Evolutionary conservation across 1,140 invertebrate species (phyloP).

Genomic region (Drosophila ficusphila): DNA sequence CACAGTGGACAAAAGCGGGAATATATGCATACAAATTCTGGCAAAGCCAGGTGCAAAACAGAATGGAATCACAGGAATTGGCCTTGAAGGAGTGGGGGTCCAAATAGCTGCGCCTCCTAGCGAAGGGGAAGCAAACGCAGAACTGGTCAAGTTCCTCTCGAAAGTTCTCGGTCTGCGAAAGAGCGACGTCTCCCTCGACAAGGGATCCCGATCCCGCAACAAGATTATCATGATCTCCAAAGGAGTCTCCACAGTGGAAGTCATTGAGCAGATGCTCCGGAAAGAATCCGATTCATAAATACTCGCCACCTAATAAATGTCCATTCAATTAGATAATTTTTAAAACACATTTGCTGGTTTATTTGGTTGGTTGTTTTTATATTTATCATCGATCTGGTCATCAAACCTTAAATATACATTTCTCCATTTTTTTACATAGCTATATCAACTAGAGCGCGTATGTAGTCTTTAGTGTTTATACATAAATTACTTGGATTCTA

Average conservation of each 20-base stretch:
- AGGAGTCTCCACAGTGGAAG: constrained; percentile 63
- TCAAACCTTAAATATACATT: constrained; percentile 59
- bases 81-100: constrained; percentile 84
- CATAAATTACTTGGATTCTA: constrained; percentile 78
- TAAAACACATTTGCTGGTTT: constrained; percentile 59
- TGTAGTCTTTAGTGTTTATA: constrained; percentile 71
- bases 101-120: constrained; percentile 91
- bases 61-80: constrained; percentile 88
- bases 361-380: constrained; percentile 50
- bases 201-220: constrained; percentile 82
- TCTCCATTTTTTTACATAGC: constrained; percentile 38
- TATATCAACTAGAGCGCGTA: constrained; percentile 55
- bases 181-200: constrained; percentile 88
- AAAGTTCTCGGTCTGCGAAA: constrained; percentile 88
- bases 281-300: constrained; percentile 59
- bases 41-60: constrained; percentile 92
- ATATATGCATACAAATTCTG: constrained; percentile 88
- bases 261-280: constrained; percentile 50
- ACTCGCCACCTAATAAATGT: neutral
- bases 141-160: constrained; percentile 90
- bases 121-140: constrained; percentile 92
- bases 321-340: constrained; percentile 14
- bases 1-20: constrained; percentile 86
- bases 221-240: constrained; percentile 82
- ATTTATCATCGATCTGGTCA: constrained; percentile 66